Base-by-base conservation (phyloP, 2,113 vertebrate genomes). In the Diadophis punctatus region DNA sequence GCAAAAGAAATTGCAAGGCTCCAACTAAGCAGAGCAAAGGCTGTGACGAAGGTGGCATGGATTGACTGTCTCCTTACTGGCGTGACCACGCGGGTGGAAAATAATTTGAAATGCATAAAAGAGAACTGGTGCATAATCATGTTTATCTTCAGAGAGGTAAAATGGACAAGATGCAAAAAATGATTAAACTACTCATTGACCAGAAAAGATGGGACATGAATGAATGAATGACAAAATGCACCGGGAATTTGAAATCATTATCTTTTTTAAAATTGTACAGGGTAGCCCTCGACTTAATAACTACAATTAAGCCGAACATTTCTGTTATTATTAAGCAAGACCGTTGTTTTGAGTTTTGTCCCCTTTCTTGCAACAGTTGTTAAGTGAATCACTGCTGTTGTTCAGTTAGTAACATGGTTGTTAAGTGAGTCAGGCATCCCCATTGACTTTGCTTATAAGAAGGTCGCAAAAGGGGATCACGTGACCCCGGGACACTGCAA, bases 91-190 rank as follows among this genome's bases (percentile, higher is more conserved):
- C 93, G 95, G 94, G 93, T 93, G 91, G 95, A 92, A 96, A 95
- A 94, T 95, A 93, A 97, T 96, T 95, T 92, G 89, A 96, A 94
- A 94, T 48, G 89, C 63, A 56, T 95, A 94, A 97, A 96, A 94
- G 86, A 94, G 94, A 95, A 88, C 90, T 94, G 93, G 92, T 51
- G 85, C 56, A 90, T 91, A 63, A 95, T 90, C 49, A 95, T 46
- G 30, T 11, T 74, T 60, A 93, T 68, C 84, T 48, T 94, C 68
- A 93, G 60, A 53, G 95, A 90, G 34, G 94, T 84, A 90, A 94
- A 93, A 94, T 85, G 85, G 87, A 68, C 30, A 56, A 93, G 92
- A 93, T 0, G 87, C 56, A 84, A 60, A 60, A 94, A 90, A 94
- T 34, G 56, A 46, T 91, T 60, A 74, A 88, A 58, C 60, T 52